A percentile compares a stretch with the other conserved stretches of the same genome.
phyloP scores from a whole-genome alignment of 2,888 invertebrate genomes.

The Melolontha melolontha region DNA sequence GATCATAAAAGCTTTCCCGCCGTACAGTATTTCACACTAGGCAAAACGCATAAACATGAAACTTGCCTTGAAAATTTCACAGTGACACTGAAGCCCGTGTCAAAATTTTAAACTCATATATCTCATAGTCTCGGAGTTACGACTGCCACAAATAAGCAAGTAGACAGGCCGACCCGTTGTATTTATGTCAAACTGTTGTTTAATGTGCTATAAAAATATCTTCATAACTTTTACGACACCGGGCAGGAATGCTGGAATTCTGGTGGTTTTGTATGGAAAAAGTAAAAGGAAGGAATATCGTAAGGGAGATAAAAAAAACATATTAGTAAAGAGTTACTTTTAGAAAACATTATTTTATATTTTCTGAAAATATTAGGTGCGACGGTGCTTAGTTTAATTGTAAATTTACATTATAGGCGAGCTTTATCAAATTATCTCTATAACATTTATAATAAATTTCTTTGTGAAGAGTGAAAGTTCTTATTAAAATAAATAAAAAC shows the following conservation, averaged over 20 bases:
- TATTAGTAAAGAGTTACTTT: no score
- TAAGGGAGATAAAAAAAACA: no score
- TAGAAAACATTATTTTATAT: no score
- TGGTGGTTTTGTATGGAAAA: not conserved
- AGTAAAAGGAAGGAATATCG: not conserved
- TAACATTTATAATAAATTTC: no score
- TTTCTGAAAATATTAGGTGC: no score
- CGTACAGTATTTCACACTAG: no score
- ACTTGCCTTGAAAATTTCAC: not conserved
- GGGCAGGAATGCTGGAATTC: not conserved
- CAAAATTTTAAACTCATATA: slow-evolving; percentile 6
- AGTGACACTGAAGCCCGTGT: not conserved
- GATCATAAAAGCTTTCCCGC: no score
- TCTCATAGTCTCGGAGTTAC: not conserved
- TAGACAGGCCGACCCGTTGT: slow-evolving; percentile 5
- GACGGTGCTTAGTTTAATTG: no score
- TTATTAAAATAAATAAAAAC: no score
- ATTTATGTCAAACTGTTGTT: slow-evolving; percentile 15
- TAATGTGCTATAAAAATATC: slow-evolving; percentile 25
- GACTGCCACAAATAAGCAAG: slow-evolving; percentile 5
- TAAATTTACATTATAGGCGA: no score
- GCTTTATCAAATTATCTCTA: no score
- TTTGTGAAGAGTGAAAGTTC: no score
- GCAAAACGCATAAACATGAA: not conserved
- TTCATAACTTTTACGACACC: slow-evolving; percentile 6